Evolutionary conservation across 2,888 invertebrate genomes (phyloP).

Genomic region (Camponotus fellah): DNA sequence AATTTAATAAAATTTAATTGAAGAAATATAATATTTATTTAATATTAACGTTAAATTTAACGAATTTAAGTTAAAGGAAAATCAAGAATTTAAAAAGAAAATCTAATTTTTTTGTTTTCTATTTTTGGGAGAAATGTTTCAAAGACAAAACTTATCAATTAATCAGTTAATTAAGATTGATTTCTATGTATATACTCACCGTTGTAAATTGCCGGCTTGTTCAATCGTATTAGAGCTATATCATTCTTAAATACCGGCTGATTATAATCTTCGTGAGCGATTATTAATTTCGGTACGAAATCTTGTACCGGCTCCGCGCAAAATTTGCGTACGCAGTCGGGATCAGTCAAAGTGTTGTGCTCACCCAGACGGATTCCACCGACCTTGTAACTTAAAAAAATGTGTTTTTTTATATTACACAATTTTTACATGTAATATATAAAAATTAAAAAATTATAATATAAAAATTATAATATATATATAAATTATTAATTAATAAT

Average conservation of each 20-base stretch:
- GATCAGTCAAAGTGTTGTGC: slow-evolving; percentile 70
- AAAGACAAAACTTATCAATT: background rate
- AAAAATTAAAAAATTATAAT: background rate
- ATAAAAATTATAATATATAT: background rate
- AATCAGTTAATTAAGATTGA: background rate
- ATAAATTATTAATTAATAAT: background rate
- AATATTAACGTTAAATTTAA: background rate
- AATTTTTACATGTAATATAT: background rate
- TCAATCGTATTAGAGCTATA: slow-evolving; percentile 79
- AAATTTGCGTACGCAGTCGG: slow-evolving; percentile 73
- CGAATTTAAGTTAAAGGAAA: no score
- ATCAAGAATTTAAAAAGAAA: background rate
- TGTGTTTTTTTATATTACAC: background rate
- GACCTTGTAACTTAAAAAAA: slow-evolving; percentile 69
- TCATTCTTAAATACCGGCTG: slow-evolving; percentile 68
- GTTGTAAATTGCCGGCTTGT: slow-evolving; percentile 77
- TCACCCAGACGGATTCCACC: slow-evolving; percentile 77
- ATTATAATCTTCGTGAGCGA: slow-evolving; percentile 71
- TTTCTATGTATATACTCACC: slow-evolving; percentile 75
- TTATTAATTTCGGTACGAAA: slow-evolving; percentile 64
- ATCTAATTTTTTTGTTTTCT: background rate
- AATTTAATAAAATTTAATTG: background rate
- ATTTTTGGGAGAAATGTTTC: background rate
- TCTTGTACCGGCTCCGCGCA: slow-evolving; percentile 77
- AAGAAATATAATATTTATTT: background rate